Percentiles rank a stretch among this genome's conserved stretches.
Evolutionary conservation across 1,140 invertebrate species (phyloP).

Genomic region (Brachionus calyciflorus): DNA sequence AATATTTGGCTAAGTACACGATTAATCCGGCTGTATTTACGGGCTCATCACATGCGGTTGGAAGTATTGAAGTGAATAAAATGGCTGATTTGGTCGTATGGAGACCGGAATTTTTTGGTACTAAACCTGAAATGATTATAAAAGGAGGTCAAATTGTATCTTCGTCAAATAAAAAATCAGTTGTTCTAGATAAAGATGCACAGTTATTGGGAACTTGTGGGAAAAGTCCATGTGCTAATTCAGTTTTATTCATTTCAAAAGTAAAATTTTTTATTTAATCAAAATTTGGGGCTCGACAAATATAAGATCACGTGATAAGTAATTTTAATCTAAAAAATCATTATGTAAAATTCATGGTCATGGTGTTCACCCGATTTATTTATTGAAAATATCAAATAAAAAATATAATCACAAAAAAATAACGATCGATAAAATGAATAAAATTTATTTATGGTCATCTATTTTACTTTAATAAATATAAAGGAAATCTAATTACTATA

Average conservation of each 20-base stretch:
- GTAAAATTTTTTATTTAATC: not conserved
- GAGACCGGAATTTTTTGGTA: slow-evolving; percentile 60
- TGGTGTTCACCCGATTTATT: too few relatives aligned
- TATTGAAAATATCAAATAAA: too few relatives aligned
- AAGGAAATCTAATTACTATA: too few relatives aligned
- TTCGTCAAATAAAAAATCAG: slow-evolving; percentile 56
- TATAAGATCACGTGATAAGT: too few relatives aligned
- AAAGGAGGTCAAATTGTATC: slow-evolving; percentile 61
- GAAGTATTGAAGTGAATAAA: slow-evolving; percentile 56
- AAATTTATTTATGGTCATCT: too few relatives aligned
- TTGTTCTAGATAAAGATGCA: slow-evolving; percentile 55
- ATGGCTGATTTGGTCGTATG: slow-evolving; percentile 60
- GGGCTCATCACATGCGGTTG: slow-evolving; percentile 55
- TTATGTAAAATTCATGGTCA: too few relatives aligned
- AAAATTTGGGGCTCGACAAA: slow-evolving; percentile 50
- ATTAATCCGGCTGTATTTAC: slow-evolving; percentile 59
- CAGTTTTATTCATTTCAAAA: slow-evolving; percentile 59
- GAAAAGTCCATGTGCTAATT: slow-evolving; percentile 53
- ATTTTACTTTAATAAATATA: too few relatives aligned
- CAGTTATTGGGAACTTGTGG: slow-evolving; percentile 56
- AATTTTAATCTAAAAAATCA: too few relatives aligned
- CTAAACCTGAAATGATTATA: slow-evolving; percentile 59
- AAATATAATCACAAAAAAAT: too few relatives aligned
- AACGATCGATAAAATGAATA: too few relatives aligned
- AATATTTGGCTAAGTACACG: slow-evolving; percentile 61